Evolutionary conservation across 2,888 invertebrate species (phyloP), one percentile per base, ranked within the genome.

Genomic region (Eupithecia exiguata): DNA sequence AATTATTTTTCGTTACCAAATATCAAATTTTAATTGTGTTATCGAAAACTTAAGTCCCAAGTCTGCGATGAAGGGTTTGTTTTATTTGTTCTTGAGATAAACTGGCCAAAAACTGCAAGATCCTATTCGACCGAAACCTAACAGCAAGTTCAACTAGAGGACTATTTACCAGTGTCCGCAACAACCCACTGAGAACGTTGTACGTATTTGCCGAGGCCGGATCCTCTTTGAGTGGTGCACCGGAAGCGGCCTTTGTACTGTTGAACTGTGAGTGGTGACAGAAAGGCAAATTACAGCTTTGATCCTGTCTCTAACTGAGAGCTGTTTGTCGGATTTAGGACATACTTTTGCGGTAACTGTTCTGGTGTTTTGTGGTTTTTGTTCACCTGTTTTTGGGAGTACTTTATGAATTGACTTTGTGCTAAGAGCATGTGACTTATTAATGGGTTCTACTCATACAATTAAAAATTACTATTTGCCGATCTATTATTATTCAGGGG

Each of bases 251-350:
- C 80, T 80, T 80, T 81, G 80, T 79, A 74, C 72, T 75, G 76
- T 77, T 74, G 77, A 77, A 74, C 74, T 80, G 58, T 25, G 63
- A 65, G 63, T 65, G 78, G 79, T 80, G 79, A 79, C 81, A 82
- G 80, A 78, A 82, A 81, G 78, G 80, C 80, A 82, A 84, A 85
- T 84, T 80, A 81, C 79, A 46, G 77, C 83, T 84, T 85, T 85
- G 84, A 83, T 81, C 80, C 78, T 75, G 73, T 79, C 82, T 80
- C 84, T 83, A 81, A 80, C 81, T 77, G 78, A 72, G 69, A 70
- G 71, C 68, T 69, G 76, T 73, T 77, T 77, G 73, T 62, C 70
- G 74, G 76, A 78, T 79, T 76, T 67, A 53, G 70, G 69, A 70
- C 71, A 76, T 71, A 68, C 62, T 63, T 71, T 38, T 46, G 46